These are phyloP conservation scores for Ostrea edulis DNA, from an alignment of 1,140 invertebrate genomes.

Conservation along the genomic window DNA sequence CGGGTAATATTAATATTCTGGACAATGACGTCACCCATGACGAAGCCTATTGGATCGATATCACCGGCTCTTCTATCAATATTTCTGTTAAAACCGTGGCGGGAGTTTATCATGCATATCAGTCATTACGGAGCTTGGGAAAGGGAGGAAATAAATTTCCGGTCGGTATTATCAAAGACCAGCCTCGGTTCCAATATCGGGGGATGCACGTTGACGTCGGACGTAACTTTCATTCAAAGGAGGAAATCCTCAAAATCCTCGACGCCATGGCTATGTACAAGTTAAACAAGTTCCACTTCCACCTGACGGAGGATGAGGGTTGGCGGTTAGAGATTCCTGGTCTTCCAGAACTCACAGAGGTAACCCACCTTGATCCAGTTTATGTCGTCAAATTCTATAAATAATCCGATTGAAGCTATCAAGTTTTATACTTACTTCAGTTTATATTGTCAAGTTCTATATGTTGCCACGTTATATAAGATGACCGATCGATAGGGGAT, in stretches of 20 bases:
- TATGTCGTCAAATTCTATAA: too few species aligned
- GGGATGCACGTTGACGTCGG: slow-evolving; percentile 76
- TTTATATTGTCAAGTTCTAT: too few species aligned
- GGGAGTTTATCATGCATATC: slow-evolving; percentile 66
- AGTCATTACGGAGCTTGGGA: slow-evolving; percentile 61
- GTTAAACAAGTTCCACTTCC: slow-evolving; percentile 75
- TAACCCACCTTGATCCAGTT: slow-evolving; percentile 43
- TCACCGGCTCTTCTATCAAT: slow-evolving; percentile 47
- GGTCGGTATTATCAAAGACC: slow-evolving; percentile 61
- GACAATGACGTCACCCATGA: slow-evolving; percentile 20
- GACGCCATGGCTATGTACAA: slow-evolving; percentile 76
- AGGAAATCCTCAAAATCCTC: slow-evolving; percentile 68
- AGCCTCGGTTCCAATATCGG: slow-evolving; percentile 71
- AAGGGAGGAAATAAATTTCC: slow-evolving; percentile 52
- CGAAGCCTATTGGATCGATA: slow-evolving; percentile 63
- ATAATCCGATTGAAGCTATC: too few species aligned
- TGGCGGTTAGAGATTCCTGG: slow-evolving; percentile 74
- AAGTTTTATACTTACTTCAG: too few species aligned
- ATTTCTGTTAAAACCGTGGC: slow-evolving; percentile 52
- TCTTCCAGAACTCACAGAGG: slow-evolving; percentile 72
- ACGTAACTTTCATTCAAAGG: slow-evolving; percentile 74
- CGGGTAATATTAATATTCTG: slow-evolving; percentile 22
- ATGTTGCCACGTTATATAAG: too few species aligned
- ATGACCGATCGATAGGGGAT: too few species aligned
- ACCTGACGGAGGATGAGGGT: slow-evolving; percentile 77